A percentile compares a stretch with the other conserved stretches of the same genome.
phyloP scores from a whole-genome alignment of 2,888 invertebrate genomes.

The Aromia moschata region DNA sequence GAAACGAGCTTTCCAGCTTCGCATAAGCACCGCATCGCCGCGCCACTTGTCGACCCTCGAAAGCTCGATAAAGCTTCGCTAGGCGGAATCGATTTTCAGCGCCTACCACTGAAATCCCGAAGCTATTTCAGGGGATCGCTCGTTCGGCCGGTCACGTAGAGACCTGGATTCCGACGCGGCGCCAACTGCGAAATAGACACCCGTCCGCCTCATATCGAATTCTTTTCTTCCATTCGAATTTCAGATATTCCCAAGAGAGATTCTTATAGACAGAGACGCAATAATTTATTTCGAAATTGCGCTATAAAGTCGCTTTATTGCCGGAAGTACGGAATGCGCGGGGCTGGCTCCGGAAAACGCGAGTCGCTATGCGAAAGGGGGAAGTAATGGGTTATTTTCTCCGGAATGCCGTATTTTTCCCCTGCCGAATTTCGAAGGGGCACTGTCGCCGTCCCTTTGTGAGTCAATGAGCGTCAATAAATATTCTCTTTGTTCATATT shows the following conservation, averaged over 20 bases:
- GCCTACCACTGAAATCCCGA: conserved; percentile 7
- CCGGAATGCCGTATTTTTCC: too few relatives aligned
- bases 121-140: conserved; percentile 11
- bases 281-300: conserved; percentile 21
- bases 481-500: too few relatives aligned
- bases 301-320: conserved; percentile 7
- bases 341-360: neutral
- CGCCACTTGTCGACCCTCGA: conserved; percentile 1
- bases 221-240: conserved; percentile 30
- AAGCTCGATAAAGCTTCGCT: conserved; percentile 1
- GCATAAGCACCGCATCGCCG: neutral
- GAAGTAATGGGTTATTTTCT: neutral
- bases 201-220: conserved; percentile 29
- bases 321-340: neutral
- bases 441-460: too few relatives aligned
- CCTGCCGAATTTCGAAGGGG: too few relatives aligned
- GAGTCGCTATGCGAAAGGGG: neutral
- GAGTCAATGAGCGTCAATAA: too few relatives aligned
- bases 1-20: neutral
- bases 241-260: conserved; percentile 10
- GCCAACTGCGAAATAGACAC: conserved; percentile 12
- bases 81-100: conserved; percentile 17
- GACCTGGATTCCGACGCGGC: conserved; percentile 25
- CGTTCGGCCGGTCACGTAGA: conserved; percentile 25
- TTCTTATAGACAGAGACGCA: conserved; percentile 11